phyloP scores from a whole-genome alignment of 1,140 invertebrate genomes.

The Pogonomyrmex californicus region DNA sequence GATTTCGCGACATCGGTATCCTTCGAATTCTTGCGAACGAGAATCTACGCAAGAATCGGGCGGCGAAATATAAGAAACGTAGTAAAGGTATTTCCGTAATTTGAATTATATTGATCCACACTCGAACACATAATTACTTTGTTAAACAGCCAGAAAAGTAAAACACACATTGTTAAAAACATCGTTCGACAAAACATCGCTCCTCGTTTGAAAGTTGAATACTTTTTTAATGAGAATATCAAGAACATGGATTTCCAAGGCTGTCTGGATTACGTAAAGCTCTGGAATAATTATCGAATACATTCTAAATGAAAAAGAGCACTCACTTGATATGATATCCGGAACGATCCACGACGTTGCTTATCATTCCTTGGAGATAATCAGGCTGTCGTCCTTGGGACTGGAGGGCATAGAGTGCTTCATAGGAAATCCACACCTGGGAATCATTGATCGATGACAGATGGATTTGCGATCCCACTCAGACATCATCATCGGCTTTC shows the following conservation, averaged over 20 bases:
- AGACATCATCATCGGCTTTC: background rate
- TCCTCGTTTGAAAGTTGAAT: background rate
- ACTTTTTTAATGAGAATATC: background rate
- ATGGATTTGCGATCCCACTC: background rate
- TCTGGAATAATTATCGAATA: background rate
- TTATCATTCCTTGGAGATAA: slow-evolving; percentile 2
- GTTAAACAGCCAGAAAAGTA: slow-evolving; percentile 4
- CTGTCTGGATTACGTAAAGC: background rate
- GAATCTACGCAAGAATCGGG: background rate
- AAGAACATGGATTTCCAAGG: background rate
- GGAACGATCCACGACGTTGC: background rate
- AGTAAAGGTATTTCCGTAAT: background rate
- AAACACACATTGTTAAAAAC: background rate
- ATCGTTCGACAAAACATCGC: background rate
- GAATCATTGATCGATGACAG: too few species aligned
- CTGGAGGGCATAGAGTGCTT: background rate
- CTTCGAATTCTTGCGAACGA: background rate
- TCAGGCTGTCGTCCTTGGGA: background rate
- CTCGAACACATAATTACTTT: background rate
- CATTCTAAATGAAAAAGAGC: background rate
- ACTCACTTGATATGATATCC: background rate
- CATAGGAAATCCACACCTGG: background rate
- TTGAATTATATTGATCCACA: background rate
- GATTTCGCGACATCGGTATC: background rate
- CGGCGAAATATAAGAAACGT: background rate